Base-by-base conservation (phyloP, 2,888 invertebrate genomes). In the Caenorhabditis becei region DNA sequence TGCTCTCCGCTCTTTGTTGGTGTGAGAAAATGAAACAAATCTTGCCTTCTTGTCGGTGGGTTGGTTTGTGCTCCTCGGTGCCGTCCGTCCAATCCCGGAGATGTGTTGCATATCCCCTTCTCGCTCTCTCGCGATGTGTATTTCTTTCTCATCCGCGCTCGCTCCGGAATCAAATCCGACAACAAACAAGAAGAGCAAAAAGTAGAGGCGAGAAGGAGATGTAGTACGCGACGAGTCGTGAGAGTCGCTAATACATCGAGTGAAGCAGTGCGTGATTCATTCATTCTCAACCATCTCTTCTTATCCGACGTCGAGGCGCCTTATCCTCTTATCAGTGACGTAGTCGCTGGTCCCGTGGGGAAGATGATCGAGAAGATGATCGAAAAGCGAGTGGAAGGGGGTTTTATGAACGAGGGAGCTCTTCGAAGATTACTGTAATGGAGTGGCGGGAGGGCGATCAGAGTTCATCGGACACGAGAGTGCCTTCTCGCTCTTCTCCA, bases 101-200 rank as follows among this genome's bases (percentile, higher is more conserved):
- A 53, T 16, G 26, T 41, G 59, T 59, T 65, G 24, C 53, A 65
- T 53, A 63, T 63, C 62, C 35, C 32, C 14, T 62, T 26, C n/a
- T n/a, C n/a, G n/a, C n/a, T 24, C 18, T 66, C 54, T 41, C 10
- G 14, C 23, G 56, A 23, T 58, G 41, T 58, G 41, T 26, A 28
- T 59, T 58, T 59, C 20, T 28, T 51, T 59, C 58, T 32, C 35
- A 24, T 37, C 47, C 47, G 20, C 28, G 18, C 28, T 8, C 14
- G 10, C 58, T 18, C 32, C 28, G 32, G 35, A 56, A 51, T 69
- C 69, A 69, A 69, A 69, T 69, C 69, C 69, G 49, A 51, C 67
- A 58, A 69, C 49, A 56, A 59, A 59, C 32, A 51, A 49, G 14
- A 59, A 59, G 69, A 69, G 58, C 69, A 69, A 69, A 51, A 69